A percentile compares a stretch with the other conserved stretches of the same genome.
These are phyloP conservation scores for Drosophila recens DNA, from an alignment of 2,888 invertebrate genomes.

Conservation along the genomic window DNA sequence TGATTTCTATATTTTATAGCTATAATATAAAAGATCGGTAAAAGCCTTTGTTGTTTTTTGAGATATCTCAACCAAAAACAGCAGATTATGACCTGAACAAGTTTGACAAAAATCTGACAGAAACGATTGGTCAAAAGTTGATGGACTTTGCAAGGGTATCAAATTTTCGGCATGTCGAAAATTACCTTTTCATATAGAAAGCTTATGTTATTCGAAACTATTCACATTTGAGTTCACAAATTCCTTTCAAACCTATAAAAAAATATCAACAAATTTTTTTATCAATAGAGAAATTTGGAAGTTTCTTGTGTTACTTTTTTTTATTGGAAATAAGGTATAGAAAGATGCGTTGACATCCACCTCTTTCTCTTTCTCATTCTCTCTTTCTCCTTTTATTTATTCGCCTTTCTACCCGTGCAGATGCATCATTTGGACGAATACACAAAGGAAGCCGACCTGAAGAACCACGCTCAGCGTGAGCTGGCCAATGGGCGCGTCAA, in stretches of 20 bases:
- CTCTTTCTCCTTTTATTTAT: not conserved
- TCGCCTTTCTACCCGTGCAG: conserved; percentile 21
- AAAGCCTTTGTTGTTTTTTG: not conserved
- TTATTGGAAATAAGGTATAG: not conserved
- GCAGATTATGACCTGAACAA: too few relatives aligned
- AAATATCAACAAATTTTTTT: not conserved
- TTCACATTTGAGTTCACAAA: not conserved
- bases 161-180: not conserved
- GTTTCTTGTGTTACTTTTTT: not conserved
- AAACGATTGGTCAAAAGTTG: not conserved
- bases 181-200: not conserved
- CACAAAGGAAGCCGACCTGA: conserved; percentile 91
- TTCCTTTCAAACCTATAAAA: not conserved
- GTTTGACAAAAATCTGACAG: too few relatives aligned
- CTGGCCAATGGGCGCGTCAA: conserved; percentile 87
- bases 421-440: conserved; percentile 78
- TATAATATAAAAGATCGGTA: not conserved
- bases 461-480: conserved; percentile 90
- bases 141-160: not conserved
- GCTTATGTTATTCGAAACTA: not conserved
- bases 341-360: not conserved
- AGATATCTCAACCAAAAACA: too few relatives aligned
- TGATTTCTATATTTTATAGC: not conserved
- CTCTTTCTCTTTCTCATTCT: not conserved
- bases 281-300: not conserved